phyloP scores from a whole-genome alignment of 2,888 invertebrate species.

The Xanthorhoe spadicearia region DNA sequence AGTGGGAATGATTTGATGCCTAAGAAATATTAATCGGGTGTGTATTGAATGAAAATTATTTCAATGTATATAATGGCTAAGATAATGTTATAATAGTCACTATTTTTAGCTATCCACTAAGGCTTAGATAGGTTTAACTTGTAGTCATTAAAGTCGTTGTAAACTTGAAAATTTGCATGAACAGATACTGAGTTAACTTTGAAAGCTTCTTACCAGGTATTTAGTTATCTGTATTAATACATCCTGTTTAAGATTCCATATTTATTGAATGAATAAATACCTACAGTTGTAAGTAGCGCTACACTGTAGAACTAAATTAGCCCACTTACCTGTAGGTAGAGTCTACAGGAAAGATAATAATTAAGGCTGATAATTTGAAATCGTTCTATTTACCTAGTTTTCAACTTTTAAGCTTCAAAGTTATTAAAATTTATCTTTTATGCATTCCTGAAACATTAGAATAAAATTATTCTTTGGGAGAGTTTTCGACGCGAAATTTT shows the following conservation, averaged over 20 bases:
- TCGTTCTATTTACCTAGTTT: too few species aligned
- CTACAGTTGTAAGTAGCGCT: too few species aligned
- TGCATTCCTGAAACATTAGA: too few species aligned
- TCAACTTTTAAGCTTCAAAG: too few species aligned
- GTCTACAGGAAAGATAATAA: too few species aligned
- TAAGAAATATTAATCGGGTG: slow-evolving; percentile 77
- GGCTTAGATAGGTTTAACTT: slow-evolving; percentile 5
- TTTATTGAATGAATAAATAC: background rate
- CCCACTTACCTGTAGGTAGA: too few species aligned
- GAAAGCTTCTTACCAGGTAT: background rate
- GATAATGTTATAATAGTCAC: slow-evolving; percentile 30
- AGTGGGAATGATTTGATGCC: slow-evolving; percentile 76
- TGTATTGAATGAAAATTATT: slow-evolving; percentile 51
- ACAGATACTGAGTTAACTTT: background rate
- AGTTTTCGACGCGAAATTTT: too few species aligned
- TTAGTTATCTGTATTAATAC: background rate
- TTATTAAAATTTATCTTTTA: too few species aligned
- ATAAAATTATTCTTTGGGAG: too few species aligned
- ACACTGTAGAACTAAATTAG: too few species aligned
- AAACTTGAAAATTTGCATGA: slow-evolving; percentile 5
- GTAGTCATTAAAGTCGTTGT: slow-evolving; percentile 10
- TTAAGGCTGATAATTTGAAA: too few species aligned
- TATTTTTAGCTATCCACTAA: slow-evolving; percentile 19
- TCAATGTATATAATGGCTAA: slow-evolving; percentile 41
- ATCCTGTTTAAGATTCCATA: background rate